phyloP scores from a whole-genome alignment of 2,888 invertebrate species.

The Athalia cordata region DNA sequence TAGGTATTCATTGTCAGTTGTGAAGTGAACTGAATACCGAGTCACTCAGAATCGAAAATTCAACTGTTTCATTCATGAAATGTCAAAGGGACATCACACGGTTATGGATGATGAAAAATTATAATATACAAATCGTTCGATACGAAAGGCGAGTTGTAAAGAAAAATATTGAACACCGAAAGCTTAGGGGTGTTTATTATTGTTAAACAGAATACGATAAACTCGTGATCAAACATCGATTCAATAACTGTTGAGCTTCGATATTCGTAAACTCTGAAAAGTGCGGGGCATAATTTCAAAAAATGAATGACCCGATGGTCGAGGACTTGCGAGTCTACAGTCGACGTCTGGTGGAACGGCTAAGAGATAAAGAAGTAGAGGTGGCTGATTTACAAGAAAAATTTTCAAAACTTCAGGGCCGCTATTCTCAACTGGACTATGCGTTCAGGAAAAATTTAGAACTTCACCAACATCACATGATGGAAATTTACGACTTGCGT shows the following conservation, averaged over 20 bases:
- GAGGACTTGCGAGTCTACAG: slow-evolving; percentile 21
- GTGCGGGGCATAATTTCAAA: slow-evolving; percentile 12
- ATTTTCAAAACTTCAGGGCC: slow-evolving; percentile 57
- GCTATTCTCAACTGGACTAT: slow-evolving; percentile 60
- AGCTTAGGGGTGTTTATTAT: too few species aligned
- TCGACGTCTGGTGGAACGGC: slow-evolving; percentile 46
- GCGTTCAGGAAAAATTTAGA: slow-evolving; percentile 62
- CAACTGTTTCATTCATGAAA: too few species aligned
- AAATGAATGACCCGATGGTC: slow-evolving; percentile 46
- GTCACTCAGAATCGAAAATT: too few species aligned
- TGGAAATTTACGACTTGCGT: slow-evolving; percentile 55
- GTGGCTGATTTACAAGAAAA: slow-evolving; percentile 55
- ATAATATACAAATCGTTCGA: too few species aligned
- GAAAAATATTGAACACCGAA: too few species aligned
- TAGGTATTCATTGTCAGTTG: too few species aligned
- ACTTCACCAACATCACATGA: slow-evolving; percentile 55
- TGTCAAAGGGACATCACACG: too few species aligned
- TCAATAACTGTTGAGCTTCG: not conserved
- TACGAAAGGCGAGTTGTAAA: too few species aligned
- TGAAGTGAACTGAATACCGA: too few species aligned
- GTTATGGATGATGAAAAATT: too few species aligned
- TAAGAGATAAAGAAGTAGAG: slow-evolving; percentile 56
- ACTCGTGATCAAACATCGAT: not conserved
- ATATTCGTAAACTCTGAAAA: not conserved
- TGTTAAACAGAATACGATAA: too few species aligned